Evolutionary conservation across 2,888 invertebrate genomes (phyloP).

Genomic region (Cordilura impudica): DNA sequence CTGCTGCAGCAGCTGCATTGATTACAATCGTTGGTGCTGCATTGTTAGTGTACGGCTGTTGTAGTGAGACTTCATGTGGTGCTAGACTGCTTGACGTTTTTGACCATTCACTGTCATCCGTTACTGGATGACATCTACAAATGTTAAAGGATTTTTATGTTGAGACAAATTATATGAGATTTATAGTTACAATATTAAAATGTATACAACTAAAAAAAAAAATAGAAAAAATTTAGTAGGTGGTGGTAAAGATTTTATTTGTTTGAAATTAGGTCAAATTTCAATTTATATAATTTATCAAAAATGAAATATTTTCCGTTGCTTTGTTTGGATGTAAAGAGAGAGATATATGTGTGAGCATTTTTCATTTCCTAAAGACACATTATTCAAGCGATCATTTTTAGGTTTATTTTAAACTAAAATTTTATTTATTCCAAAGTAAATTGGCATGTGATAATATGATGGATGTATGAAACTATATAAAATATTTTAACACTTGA

Average conservation of each 20-base stretch:
- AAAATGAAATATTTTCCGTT: too few relatives aligned
- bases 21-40: constrained; percentile 70
- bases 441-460: too few relatives aligned
- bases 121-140: constrained; percentile 65
- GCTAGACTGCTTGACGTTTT: constrained; percentile 62
- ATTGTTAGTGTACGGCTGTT: constrained; percentile 53
- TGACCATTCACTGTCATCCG: constrained; percentile 42
- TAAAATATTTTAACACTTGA: too few relatives aligned
- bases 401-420: too few relatives aligned
- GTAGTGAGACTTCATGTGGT: constrained; percentile 53
- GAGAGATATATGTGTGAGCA: too few relatives aligned
- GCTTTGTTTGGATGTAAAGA: too few relatives aligned
- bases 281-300: constrained; percentile 27
- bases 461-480: too few relatives aligned
- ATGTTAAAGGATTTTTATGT: constrained; percentile 46
- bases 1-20: constrained; percentile 67
- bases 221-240: constrained; percentile 30
- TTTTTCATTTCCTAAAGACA: too few relatives aligned
- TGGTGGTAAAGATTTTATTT: constrained; percentile 20
- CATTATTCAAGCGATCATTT: too few relatives aligned
- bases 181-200: constrained; percentile 41
- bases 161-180: constrained; percentile 54
- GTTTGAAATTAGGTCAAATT: constrained; percentile 53
- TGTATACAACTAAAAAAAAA: constrained; percentile 16
- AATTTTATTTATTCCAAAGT: too few relatives aligned